These are phyloP conservation scores for Simalia tracyae DNA, from an alignment of 2,797 vertebrate genomes.

Conservation along the genomic window DNA sequence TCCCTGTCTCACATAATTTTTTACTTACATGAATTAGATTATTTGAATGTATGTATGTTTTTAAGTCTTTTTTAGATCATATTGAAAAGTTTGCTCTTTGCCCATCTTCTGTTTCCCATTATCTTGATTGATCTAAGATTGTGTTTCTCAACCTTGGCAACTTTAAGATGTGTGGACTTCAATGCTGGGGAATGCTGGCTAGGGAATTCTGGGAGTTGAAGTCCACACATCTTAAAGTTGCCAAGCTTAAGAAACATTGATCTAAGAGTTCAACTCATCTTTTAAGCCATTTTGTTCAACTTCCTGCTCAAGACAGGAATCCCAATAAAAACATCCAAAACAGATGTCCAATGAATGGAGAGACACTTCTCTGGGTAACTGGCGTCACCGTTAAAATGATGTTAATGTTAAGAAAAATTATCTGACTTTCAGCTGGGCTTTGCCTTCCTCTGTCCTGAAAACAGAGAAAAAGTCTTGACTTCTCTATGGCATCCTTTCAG, in stretches of 20 bases:
- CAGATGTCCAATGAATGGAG: background rate
- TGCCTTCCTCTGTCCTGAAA: background rate
- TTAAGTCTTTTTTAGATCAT: background rate
- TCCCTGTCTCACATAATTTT: too few species aligned
- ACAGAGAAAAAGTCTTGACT: background rate
- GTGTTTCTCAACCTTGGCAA: too few species aligned
- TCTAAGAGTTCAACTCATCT: background rate
- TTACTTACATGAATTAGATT: background rate
- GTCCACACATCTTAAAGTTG: too few species aligned
- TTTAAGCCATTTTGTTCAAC: background rate
- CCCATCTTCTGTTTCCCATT: background rate
- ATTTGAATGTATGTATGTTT: background rate
- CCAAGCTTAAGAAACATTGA: too few species aligned
- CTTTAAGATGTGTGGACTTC: too few species aligned
- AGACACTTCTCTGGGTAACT: background rate
- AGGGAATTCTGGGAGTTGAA: too few species aligned
- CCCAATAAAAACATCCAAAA: background rate
- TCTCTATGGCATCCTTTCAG: background rate
- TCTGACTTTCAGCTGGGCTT: background rate
- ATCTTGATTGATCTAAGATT: background rate
- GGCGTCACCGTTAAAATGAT: background rate
- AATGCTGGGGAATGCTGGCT: too few species aligned
- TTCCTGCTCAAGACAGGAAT: background rate
- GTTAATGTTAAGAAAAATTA: background rate
- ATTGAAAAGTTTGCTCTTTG: background rate